Percentiles rank a stretch among this genome's conserved stretches.
Conservation (phyloP, 1,140 invertebrate species). For the Oryctes rhinoceros region DNA sequence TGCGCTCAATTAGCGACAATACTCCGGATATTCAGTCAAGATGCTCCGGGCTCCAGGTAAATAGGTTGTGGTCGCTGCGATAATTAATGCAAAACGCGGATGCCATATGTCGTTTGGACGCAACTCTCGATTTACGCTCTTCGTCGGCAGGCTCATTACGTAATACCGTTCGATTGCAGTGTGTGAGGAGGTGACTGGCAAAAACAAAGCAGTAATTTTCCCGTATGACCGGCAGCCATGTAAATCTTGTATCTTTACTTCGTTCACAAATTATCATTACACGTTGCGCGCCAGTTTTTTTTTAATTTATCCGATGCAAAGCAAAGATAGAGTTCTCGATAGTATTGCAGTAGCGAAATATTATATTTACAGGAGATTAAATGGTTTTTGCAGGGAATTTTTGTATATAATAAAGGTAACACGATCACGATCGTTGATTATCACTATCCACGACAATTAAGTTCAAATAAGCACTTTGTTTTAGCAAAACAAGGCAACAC, state of each 20-base stretch:
- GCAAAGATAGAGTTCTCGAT: neutral
- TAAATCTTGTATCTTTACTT: slow-evolving; percentile 13
- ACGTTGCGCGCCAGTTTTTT: neutral
- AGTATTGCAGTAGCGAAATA: neutral
- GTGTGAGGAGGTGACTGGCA: slow-evolving; percentile 11
- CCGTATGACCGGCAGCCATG: neutral
- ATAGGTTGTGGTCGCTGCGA: slow-evolving; percentile 22
- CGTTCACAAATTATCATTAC: neutral
- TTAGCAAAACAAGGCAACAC: no score
- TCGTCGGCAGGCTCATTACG: neutral
- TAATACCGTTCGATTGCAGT: neutral
- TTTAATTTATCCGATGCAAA: neutral
- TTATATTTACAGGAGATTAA: no score
- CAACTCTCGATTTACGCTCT: neutral
- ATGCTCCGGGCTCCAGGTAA: slow-evolving; percentile 24
- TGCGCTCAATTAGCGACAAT: slow-evolving; percentile 7
- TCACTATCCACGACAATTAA: no score
- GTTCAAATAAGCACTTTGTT: no score
- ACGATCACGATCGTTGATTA: no score
- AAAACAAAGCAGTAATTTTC: slow-evolving; percentile 8
- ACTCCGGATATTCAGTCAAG: slow-evolving; percentile 26
- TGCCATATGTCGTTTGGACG: slow-evolving; percentile 21
- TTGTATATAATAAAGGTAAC: no score
- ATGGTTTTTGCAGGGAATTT: no score
- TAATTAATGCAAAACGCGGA: slow-evolving; percentile 28